Base-by-base conservation (phyloP, 2,888 invertebrate genomes). In the Stenichneumon culpator region DNA sequence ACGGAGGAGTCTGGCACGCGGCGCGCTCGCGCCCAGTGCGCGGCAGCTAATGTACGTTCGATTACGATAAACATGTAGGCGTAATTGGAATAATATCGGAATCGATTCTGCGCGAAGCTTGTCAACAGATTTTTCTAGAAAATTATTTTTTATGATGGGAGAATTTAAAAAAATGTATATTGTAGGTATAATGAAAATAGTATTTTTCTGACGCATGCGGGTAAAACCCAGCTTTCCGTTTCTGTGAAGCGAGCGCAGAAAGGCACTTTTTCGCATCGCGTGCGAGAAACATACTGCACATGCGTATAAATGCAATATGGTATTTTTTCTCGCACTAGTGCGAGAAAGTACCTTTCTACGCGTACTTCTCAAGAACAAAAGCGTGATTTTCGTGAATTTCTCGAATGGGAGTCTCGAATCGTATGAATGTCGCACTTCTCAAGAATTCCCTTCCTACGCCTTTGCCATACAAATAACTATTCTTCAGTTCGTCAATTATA, bases 11-110 rank as follows among this genome's bases (percentile, higher is more conserved):
- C 39, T 54, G 39, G 25, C 25, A 74, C 63, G 44, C 60, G 39
- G 44, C 4, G 47, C 60, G 74, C 52, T 28, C 36, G 19, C 19
- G 22, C 14, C 57, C 28, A 19, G 39, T 28, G 32, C 63, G 44
- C 16, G 9, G 28, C 11, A 63, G 63, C 63, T 63, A 63, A 63
- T 63, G 16, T 32, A 16, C 44, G 63, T 6, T 44, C 28, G 74
- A 22, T 63, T 63, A 39, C 72, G 72, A 57, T 22, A 57, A 72
- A 57, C 57, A 9, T 22, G 72, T 72, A 57, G 57, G 54, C 39
- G 72, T 57, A 28, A 39, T 57, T 44, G 11, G 25, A 72, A 72
- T 22, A 72, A 72, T 39, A 36, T 22, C 39, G 57, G 19, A 11
- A 25, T 63, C 32, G 63, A 63, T 63, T 32, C 16, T 32, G 7